Evolutionary conservation across 1,140 invertebrate species (phyloP).

Genomic region (Andricus grossulariae): DNA sequence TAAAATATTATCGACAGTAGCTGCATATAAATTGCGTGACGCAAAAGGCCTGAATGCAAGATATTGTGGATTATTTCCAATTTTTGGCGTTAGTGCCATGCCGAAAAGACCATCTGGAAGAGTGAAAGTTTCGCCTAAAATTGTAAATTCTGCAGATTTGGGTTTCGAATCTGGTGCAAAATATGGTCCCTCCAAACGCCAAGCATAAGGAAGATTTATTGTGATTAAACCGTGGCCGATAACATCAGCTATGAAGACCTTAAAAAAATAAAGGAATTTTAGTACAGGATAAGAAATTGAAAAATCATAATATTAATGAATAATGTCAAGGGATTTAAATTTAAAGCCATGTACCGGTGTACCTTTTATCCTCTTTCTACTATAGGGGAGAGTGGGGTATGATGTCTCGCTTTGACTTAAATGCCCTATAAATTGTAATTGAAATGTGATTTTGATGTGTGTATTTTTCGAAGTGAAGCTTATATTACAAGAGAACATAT

Average conservation of each 20-base stretch:
- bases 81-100: constrained; percentile 61
- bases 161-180: constrained; percentile 41
- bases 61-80: constrained; percentile 6
- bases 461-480: no score
- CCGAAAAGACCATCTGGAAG: constrained; percentile 70
- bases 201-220: constrained; percentile 43
- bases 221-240: constrained; percentile 63
- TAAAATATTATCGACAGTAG: constrained; percentile 49
- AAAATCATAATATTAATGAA: no score
- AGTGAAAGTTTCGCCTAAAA: constrained; percentile 54
- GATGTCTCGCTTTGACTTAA: no score
- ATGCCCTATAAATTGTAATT: no score
- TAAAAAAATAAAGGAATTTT: constrained; percentile 29
- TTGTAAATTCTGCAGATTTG: no score
- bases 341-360: no score
- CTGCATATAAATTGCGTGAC: constrained; percentile 59
- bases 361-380: no score
- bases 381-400: no score
- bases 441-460: no score
- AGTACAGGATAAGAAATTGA: no score
- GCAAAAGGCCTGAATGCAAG: constrained; percentile 68
- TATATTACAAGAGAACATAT: no score
- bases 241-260: constrained; percentile 70
- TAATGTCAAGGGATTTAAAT: no score
- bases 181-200: constrained; percentile 55